Conservation (phyloP, 2,797 vertebrate species). For the Gadopsis marmoratus region DNA sequence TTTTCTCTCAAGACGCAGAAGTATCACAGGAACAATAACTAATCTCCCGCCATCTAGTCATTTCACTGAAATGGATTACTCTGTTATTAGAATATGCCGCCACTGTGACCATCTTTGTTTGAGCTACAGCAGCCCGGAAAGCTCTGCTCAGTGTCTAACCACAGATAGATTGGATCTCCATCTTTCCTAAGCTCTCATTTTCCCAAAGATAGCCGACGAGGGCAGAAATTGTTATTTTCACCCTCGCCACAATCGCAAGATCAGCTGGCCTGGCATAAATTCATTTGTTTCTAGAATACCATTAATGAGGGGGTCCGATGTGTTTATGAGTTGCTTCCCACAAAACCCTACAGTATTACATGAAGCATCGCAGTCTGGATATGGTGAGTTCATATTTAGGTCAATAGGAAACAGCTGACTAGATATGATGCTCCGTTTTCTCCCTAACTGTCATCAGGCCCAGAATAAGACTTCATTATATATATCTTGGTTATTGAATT, state of each 20-base stretch:
- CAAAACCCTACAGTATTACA: conserved; percentile 60
- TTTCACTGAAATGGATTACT: conserved; percentile 25
- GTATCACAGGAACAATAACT: background rate
- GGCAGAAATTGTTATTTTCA: conserved; percentile 65
- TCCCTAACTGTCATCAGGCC: conserved; percentile 30
- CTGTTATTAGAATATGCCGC: background rate
- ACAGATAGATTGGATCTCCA: conserved; percentile 51
- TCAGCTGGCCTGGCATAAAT: conserved; percentile 58
- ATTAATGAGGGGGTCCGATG: conserved; percentile 74
- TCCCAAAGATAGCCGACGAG: conserved; percentile 54
- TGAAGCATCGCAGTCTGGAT: conserved; percentile 39
- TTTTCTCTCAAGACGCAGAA: background rate
- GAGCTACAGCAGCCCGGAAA: conserved; percentile 33
- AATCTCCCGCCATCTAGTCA: conserved; percentile 11
- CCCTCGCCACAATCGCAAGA: conserved; percentile 61
- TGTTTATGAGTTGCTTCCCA: conserved; percentile 58
- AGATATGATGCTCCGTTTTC: conserved; percentile 55
- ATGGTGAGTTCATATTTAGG: conserved; percentile 70
- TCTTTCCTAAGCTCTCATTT: conserved; percentile 58
- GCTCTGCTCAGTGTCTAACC: conserved; percentile 57
- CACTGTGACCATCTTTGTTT: conserved; percentile 20
- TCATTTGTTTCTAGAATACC: conserved; percentile 75
- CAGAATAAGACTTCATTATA: conserved; percentile 33
- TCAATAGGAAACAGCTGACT: conserved; percentile 67
- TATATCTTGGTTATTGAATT: conserved; percentile 33